phyloP scores from a whole-genome alignment of 1,140 invertebrate species.

The Procambarus clarkii region DNA sequence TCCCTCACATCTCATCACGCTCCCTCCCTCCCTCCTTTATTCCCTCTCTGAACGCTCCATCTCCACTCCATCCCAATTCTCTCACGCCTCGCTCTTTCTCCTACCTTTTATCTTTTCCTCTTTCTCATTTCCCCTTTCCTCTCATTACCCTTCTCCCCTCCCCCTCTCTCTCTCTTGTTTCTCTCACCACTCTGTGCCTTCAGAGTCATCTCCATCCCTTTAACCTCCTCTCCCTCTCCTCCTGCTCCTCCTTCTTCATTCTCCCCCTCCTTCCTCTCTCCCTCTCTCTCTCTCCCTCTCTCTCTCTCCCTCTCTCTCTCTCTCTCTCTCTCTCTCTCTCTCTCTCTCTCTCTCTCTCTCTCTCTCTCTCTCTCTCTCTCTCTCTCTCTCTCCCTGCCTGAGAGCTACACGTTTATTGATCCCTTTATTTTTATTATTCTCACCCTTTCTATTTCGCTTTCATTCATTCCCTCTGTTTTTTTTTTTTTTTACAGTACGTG shows the following conservation, averaged over 20 bases:
- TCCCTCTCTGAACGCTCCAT: neutral
- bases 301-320: neutral
- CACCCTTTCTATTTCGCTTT: slow-evolving; percentile 41
- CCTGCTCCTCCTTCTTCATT: neutral
- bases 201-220: neutral
- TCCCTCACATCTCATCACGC: too few species aligned
- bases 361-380: neutral
- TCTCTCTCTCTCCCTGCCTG: neutral
- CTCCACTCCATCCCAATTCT: neutral
- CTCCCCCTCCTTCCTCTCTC: neutral
- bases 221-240: neutral
- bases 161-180: slow-evolving; percentile 32
- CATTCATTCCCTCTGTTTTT: slow-evolving; percentile 20
- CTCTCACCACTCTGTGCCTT: neutral
- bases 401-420: slow-evolving; percentile 1
- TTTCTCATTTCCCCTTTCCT: slow-evolving; percentile 35
- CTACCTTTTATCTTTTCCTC: slow-evolving; percentile 26
- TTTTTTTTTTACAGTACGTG: slow-evolving; percentile 33
- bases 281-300: neutral
- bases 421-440: slow-evolving; percentile 24
- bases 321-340: neutral
- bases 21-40: neutral
- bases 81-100: neutral
- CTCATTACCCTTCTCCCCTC: slow-evolving; percentile 31
- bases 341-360: neutral